Evolutionary conservation across 2,113 vertebrate genomes (phyloP), one percentile per base, ranked within the genome.

Genomic region (Chaetodon auriga): DNA sequence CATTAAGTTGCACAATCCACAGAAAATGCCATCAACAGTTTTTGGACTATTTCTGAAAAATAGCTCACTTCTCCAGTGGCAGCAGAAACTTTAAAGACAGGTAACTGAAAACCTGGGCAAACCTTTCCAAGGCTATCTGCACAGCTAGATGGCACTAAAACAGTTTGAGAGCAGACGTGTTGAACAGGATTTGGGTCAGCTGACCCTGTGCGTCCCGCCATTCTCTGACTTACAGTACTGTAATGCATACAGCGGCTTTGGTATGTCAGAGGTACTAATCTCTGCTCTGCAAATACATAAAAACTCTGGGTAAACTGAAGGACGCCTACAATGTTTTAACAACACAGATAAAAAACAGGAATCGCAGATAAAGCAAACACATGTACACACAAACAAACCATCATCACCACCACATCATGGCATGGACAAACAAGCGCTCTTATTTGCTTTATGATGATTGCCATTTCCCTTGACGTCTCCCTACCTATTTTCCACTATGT

Each of bases 401-500:
- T 2, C 63, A 18, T 54, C 69, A 21, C 62, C 73, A 49, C 73
- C 30, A 43, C 69, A 72, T 64, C 35, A 58, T 5, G 36, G 54
- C 49, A 15, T 0, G 75, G 73, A 85, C 86, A 92, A 84, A 91
- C 86, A 91, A 60, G 68, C 62, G 35, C 60, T 78, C 66, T 55
- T 88, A 80, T 90, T 91, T 91, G 77, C 83, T 76, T 88, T 89
- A 82, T 81, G 85, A 83, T 87, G 86, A 87, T 80, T 91, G 79
- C 65, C 89, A 89, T 81, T 83, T 89, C 87, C 89, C 80, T 36
- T 41, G 83, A 86, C 85, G 30, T 62, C 64, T 83, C 66, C 61
- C 54, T 74, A 86, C 89, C 87, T 87, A 83, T 92, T 93, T 86
- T 76, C 83, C 83, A 63, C 87, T 87, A 87, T 72, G 87, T 93